These are phyloP conservation scores for Corvus hawaiiensis DNA, from an alignment of 2,113 vertebrate genomes.

Conservation along the genomic window DNA sequence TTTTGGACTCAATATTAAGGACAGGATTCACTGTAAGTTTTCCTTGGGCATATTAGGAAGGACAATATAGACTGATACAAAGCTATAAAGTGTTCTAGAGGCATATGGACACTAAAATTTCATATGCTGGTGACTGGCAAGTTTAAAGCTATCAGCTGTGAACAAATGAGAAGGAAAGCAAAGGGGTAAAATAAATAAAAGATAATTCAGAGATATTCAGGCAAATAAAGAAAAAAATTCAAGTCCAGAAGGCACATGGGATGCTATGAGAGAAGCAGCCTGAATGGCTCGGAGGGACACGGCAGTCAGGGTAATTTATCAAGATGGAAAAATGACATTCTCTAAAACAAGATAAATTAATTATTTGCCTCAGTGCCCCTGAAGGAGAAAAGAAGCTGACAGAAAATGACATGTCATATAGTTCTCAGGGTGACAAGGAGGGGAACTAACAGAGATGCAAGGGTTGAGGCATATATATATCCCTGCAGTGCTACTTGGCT, in stretches of 20 bases:
- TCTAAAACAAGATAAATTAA: slow-evolving; percentile 48
- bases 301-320: background rate
- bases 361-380: slow-evolving; percentile 20
- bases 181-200: slow-evolving; percentile 16
- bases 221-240: background rate
- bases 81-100: background rate
- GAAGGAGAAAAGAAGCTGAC: slow-evolving; percentile 37
- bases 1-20: background rate
- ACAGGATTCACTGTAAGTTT: background rate
- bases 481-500: background rate
- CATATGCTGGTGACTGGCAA: background rate
- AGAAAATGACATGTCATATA: slow-evolving; percentile 32
- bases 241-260: background rate
- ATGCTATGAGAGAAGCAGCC: background rate
- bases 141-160: background rate
- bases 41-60: background rate
- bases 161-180: background rate
- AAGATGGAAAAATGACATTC: slow-evolving; percentile 32
- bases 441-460: background rate
- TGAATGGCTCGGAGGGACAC: background rate
- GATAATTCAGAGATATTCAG: background rate
- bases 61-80: background rate
- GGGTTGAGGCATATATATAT: background rate
- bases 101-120: background rate
- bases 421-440: slow-evolving; percentile 21